phyloP scores from a whole-genome alignment of 2,113 vertebrate genomes.

The Fulmarus glacialis region DNA sequence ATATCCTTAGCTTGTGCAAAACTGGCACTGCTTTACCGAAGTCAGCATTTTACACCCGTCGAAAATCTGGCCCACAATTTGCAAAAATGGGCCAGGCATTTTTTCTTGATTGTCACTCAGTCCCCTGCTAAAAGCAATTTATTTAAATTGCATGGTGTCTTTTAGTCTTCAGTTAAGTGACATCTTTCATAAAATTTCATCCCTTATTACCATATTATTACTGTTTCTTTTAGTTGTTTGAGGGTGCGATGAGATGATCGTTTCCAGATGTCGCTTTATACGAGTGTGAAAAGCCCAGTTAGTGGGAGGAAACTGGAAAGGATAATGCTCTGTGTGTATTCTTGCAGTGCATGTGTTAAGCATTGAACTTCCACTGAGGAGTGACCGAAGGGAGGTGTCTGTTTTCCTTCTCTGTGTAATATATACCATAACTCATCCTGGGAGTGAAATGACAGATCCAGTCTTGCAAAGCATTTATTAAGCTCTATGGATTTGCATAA shows the following conservation, averaged over 20 bases:
- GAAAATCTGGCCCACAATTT: background rate
- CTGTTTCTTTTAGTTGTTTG: background rate
- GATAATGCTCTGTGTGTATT: background rate
- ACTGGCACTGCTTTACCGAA: background rate
- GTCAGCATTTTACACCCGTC: background rate
- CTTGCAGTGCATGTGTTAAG: background rate
- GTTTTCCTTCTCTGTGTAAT: background rate
- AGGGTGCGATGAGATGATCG: slow-evolving; percentile 19
- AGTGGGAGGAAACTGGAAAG: background rate
- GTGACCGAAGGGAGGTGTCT: background rate
- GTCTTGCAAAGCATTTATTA: background rate
- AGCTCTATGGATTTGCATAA: background rate
- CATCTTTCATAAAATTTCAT: slow-evolving; percentile 32
- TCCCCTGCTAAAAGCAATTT: slow-evolving; percentile 32
- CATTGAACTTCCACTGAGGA: background rate
- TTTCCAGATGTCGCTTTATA: slow-evolving; percentile 51
- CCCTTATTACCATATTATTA: slow-evolving; percentile 42
- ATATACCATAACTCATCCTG: background rate
- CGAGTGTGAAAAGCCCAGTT: background rate
- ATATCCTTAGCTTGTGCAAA: background rate
- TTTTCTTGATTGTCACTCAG: background rate
- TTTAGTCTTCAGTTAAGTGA: slow-evolving; percentile 42
- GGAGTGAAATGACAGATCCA: background rate
- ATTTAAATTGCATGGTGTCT: slow-evolving; percentile 49
- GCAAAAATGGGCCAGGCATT: background rate